Base-by-base conservation (phyloP, 2,888 invertebrate genomes). In the Ethmia dodecea region DNA sequence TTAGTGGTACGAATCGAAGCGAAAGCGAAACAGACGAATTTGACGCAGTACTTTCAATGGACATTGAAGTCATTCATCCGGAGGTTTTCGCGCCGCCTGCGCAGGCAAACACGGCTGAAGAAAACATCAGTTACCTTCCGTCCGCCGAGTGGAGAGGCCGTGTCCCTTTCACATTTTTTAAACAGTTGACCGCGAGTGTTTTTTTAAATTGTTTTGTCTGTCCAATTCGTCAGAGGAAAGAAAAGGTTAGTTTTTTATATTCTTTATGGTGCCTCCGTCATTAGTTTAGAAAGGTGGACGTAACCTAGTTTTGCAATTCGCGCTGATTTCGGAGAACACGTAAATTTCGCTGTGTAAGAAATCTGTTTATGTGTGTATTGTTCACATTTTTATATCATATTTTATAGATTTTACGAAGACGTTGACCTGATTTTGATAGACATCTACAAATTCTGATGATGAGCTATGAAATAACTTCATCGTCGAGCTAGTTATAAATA, bases 61-160 rank as follows among this genome's bases (percentile, higher is more conserved):
- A 33, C 16, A 13, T 24, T 20, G 28, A 22, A 22, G 24, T n/a
- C 34, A 34, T 34, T 28, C 28, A 28, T 33, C 28, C 33, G 33
- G 20, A 33, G 20, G 31, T 31, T 35, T 35, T 38, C 25, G 24
- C 27, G 31, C 33, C 12, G 37, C 45, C 26, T 48, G 47, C 55
- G 52, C 47, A 8, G 48, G 57, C 55, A 59, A 42, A 35, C 45
- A 48, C 12, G 11, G 28, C 43, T 22, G 40, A 28, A 49, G 43
- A 45, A 37, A 35, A 38, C 36, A 33, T 42, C 51, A 65, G 65
- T 67, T 43, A 43, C 42, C 42, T 45, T 45, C 45, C 40, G 45
- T 44, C 47, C 45, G 53, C 40, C 40, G 45, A 31, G 42, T 29
- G 32, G 44, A 39, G 22, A 35, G 42, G 43, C 33, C 51, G 60